phyloP scores from a whole-genome alignment of 2,797 vertebrate genomes.

The Anomalospiza imberbis region DNA sequence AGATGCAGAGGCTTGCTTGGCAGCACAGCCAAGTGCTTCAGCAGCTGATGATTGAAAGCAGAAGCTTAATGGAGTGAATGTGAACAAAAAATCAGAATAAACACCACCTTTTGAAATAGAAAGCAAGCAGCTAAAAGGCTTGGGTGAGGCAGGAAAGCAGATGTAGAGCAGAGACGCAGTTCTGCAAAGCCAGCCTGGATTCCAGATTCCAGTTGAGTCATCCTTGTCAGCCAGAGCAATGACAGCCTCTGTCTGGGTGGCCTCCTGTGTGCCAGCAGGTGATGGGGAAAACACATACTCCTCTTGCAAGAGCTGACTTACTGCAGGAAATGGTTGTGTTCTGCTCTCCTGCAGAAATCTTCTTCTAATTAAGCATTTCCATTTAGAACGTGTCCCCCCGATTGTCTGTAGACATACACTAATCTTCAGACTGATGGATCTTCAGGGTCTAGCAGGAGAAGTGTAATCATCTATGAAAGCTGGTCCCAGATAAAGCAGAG shows the following conservation, averaged over 20 bases:
- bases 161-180: not conserved
- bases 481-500: not conserved
- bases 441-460: not conserved
- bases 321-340: not conserved
- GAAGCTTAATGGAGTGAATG: slow-evolving; percentile 58
- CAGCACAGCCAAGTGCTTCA: slow-evolving; percentile 40
- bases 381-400: not conserved
- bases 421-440: not conserved
- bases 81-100: slow-evolving; percentile 57
- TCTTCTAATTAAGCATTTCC: not conserved
- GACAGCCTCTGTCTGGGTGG: not conserved
- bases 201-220: not conserved
- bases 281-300: not conserved
- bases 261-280: not conserved
- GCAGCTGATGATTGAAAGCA: slow-evolving; percentile 40
- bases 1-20: slow-evolving; percentile 5
- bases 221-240: not conserved
- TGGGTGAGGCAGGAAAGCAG: slow-evolving; percentile 19
- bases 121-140: slow-evolving; percentile 5
- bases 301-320: not conserved
- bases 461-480: not conserved
- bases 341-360: not conserved
- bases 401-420: not conserved
- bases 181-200: slow-evolving; percentile 1
- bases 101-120: slow-evolving; percentile 33